Evolutionary conservation across 2,797 vertebrate species (phyloP).

Genomic region (Erpetoichthys calabaricus): DNA sequence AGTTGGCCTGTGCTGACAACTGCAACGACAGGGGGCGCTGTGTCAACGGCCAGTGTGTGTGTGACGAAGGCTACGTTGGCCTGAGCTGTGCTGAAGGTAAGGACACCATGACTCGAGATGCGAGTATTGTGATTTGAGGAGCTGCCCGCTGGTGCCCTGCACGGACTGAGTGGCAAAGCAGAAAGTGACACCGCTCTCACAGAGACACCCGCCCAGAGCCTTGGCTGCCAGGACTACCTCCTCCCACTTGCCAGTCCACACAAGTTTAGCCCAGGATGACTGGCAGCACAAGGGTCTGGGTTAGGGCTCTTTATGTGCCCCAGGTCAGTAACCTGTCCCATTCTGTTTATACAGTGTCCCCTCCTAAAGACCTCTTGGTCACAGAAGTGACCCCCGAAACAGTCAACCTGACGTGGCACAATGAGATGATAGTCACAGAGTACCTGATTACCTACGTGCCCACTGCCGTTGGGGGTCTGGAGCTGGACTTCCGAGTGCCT

Average conservation of each 20-base stretch:
- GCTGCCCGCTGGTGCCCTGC: too few species aligned
- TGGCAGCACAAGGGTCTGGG: too few species aligned
- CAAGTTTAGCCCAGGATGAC: too few species aligned
- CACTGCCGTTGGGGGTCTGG: conserved; percentile 70
- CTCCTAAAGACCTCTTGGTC: conserved; percentile 76
- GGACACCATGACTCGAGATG: conserved; percentile 11
- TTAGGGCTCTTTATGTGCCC: too few species aligned
- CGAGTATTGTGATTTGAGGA: too few species aligned
- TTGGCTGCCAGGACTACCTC: too few species aligned
- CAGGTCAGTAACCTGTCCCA: too few species aligned
- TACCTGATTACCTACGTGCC: conserved; percentile 80
- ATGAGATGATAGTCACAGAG: conserved; percentile 76
- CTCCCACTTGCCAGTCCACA: too few species aligned
- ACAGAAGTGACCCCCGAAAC: conserved; percentile 74
- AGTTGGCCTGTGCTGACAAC: neutral
- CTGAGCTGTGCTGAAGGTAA: conserved; percentile 48
- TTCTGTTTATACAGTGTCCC: conserved; percentile 53
- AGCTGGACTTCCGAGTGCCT: conserved; percentile 73
- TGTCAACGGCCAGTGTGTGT: conserved; percentile 4
- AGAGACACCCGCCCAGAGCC: too few species aligned
- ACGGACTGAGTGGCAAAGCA: too few species aligned
- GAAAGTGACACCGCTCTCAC: too few species aligned
- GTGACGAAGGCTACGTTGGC: conserved; percentile 1
- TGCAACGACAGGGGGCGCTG: conserved; percentile 6
- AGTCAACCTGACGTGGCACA: conserved; percentile 81